phyloP scores from a whole-genome alignment of 2,113 vertebrate genomes.

The Steatornis caripensis region DNA sequence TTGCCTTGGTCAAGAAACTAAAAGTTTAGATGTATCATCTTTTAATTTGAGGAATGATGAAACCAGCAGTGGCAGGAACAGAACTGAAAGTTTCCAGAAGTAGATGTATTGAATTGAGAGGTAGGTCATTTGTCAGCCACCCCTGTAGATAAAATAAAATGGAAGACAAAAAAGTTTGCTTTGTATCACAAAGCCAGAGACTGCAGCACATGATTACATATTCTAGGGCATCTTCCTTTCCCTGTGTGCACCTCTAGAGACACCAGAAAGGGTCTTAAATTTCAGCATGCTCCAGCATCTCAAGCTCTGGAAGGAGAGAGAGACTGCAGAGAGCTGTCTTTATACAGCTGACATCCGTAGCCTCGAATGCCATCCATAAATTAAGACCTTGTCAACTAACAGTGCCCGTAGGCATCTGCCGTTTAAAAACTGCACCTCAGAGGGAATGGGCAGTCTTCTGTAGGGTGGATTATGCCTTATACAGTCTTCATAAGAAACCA shows the following conservation, averaged over 20 bases:
- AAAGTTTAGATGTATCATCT: not conserved
- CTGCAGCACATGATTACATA: not conserved
- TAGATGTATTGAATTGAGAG: not conserved
- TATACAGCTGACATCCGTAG: not conserved
- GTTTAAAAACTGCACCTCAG: not conserved
- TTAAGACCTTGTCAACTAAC: not conserved
- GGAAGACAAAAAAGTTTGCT: not conserved
- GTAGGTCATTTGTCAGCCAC: slow-evolving; percentile 9
- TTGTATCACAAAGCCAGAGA: not conserved
- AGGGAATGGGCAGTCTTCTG: not conserved
- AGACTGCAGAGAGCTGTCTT: not conserved
- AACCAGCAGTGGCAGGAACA: slow-evolving; percentile 18
- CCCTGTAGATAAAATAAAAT: not conserved
- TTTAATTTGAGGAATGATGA: slow-evolving; percentile 46
- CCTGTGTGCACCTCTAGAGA: not conserved
- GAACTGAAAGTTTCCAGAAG: slow-evolving; percentile 1
- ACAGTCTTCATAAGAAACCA: not conserved
- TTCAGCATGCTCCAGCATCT: not conserved
- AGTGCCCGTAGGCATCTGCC: not conserved
- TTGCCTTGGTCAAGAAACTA: not conserved
- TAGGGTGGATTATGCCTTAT: not conserved
- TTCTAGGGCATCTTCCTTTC: not conserved
- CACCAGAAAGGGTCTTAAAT: not conserved
- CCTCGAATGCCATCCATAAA: not conserved
- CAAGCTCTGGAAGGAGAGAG: not conserved